These are phyloP conservation scores for Chelonoidis abingdonii DNA, from an alignment of 2,113 vertebrate genomes.

Conservation along the genomic window DNA sequence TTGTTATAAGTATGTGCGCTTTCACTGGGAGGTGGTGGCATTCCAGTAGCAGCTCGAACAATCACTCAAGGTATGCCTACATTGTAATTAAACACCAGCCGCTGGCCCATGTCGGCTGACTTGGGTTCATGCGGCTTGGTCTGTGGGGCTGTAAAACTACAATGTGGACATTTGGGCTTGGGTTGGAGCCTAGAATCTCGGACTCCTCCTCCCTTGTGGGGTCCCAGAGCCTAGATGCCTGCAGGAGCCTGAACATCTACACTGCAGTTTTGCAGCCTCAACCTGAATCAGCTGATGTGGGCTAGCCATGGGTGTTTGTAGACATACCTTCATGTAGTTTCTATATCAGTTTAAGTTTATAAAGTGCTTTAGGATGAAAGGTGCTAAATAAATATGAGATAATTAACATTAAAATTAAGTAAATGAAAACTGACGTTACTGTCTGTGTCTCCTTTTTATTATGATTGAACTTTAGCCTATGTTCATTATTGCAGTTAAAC, in stretches of 20 bases:
- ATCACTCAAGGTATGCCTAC: neutral
- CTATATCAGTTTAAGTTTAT: neutral
- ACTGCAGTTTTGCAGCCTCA: neutral
- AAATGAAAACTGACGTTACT: neutral
- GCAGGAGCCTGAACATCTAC: too few species aligned
- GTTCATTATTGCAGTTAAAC: neutral
- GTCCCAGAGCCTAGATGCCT: neutral
- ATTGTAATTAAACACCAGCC: neutral
- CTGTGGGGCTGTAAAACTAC: neutral
- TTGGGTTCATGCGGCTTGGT: neutral
- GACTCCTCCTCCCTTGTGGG: too few species aligned
- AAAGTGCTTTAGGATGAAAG: neutral
- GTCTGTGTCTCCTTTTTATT: neutral
- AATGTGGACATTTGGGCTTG: neutral
- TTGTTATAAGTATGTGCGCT: rapidly evolving
- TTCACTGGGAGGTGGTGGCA: neutral
- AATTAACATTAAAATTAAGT: neutral
- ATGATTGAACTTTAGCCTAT: neutral
- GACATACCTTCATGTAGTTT: neutral
- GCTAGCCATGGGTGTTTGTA: neutral
- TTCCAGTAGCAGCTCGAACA: neutral
- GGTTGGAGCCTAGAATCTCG: neutral
- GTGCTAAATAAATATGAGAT: neutral
- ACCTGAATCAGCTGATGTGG: neutral
- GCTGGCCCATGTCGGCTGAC: neutral